phyloP scores from a whole-genome alignment of 2,797 vertebrate species.

The Typhlichthys eigenmanni region DNA sequence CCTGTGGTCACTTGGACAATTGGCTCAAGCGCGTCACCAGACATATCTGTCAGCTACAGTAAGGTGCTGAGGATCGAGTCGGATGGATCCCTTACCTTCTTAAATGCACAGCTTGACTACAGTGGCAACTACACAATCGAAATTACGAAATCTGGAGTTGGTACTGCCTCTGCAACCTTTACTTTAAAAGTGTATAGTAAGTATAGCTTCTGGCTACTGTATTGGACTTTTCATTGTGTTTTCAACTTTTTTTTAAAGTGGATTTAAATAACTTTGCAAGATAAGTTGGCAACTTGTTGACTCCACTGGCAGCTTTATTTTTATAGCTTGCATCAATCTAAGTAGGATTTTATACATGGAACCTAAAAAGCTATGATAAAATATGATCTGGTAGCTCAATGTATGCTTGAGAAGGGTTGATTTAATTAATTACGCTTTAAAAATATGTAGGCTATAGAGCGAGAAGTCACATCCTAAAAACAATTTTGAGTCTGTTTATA shows the following conservation, averaged over 20 bases:
- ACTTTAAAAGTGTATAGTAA: constrained; percentile 73
- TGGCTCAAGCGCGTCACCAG: constrained; percentile 1
- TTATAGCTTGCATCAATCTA: neutral
- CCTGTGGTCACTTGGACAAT: constrained; percentile 64
- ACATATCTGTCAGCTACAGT: neutral
- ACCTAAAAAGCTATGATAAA: neutral
- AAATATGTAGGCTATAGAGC: neutral
- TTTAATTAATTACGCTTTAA: neutral
- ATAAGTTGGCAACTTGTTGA: neutral
- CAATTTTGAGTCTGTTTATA: neutral
- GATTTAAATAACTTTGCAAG: neutral
- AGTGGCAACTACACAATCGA: constrained; percentile 56
- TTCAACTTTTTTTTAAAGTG: neutral
- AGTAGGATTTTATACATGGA: too few species aligned
- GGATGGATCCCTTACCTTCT: constrained; percentile 68
- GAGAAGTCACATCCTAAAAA: neutral
- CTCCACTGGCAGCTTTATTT: neutral
- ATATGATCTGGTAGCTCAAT: neutral
- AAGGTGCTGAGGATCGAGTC: constrained; percentile 45
- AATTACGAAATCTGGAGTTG: constrained; percentile 58
- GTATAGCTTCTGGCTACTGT: constrained; percentile 20
- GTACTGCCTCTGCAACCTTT: constrained; percentile 27
- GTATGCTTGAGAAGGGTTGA: too few species aligned
- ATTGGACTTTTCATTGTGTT: neutral
- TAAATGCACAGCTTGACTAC: constrained; percentile 39